Percentiles rank a stretch among this genome's conserved stretches.
Evolutionary conservation across 2,888 invertebrate species (phyloP).

Genomic region (Galerucella nymphaeae): DNA sequence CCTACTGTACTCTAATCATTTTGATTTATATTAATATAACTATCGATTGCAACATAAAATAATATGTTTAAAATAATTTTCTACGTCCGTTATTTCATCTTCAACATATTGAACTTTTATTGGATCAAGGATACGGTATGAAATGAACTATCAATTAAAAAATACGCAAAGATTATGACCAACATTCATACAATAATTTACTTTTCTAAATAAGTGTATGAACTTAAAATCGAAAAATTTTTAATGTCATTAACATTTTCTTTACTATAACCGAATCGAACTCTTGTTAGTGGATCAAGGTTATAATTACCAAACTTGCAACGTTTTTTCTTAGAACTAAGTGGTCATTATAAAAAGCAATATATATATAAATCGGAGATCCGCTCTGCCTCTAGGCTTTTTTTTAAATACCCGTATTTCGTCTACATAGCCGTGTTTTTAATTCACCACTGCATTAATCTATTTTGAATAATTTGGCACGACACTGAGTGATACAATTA

Average conservation of each 20-base stretch:
- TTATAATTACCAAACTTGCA: slow-evolving; percentile 28
- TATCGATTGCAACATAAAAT: not conserved
- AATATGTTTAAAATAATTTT: not conserved
- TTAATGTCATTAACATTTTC: slow-evolving; percentile 22
- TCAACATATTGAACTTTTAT: not conserved
- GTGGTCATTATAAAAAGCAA: slow-evolving; percentile 25
- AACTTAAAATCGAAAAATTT: not conserved
- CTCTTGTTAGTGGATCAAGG: slow-evolving; percentile 31
- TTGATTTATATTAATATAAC: not conserved
- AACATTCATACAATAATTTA: no score
- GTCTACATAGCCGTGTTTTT: not conserved
- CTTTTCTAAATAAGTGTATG: no score
- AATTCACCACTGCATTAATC: not conserved
- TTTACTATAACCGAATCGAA: slow-evolving; percentile 13
- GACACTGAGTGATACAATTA: slow-evolving; percentile 24
- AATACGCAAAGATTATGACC: no score
- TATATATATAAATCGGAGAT: slow-evolving; percentile 20
- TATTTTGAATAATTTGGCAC: slow-evolving; percentile 14
- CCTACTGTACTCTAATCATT: not conserved
- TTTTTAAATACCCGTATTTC: not conserved
- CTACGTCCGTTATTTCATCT: not conserved
- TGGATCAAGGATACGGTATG: not conserved
- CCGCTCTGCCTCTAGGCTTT: not conserved
- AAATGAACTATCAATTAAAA: not conserved
- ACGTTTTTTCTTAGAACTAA: slow-evolving; percentile 15